Evolutionary conservation across 2,888 invertebrate species (phyloP), one percentile per base, ranked within the genome.

Genomic region (Blomia tropicalis): DNA sequence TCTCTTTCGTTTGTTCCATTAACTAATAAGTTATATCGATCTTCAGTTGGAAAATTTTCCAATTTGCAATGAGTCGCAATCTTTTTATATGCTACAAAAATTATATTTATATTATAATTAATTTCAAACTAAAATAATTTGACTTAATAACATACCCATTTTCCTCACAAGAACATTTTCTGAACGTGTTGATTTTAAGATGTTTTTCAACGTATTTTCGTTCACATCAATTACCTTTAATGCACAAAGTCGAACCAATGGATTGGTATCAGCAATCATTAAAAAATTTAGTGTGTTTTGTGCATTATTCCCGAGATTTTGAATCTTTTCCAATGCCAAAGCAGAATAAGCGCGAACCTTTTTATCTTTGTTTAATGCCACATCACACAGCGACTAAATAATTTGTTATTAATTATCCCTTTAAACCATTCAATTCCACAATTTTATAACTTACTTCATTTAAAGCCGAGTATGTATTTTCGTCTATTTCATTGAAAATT

Each of bases 341-440:
- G 87, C 83, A 0, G 89, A 89, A 69, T 88, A 83, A 36, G 83
- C 81, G 23, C 90, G 79, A 2, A 91, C 84, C 58, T 81, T 80
- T 1, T 84, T 79, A 51, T 84, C 81, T 7, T 81, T 79, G 71
- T 90, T 90, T 25, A 19, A 32, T 4, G 19, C 30, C 14, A 51
- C 31, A 30, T 59, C 23, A 22, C 41, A 7, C 2, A 61, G 5
- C 22, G 23, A 7, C 51, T 47, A 47, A 27, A 25, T 11, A 47
- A 47, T 22, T 11, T 47, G 7, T 14, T 14, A 47, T 25, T 25
- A 14, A 47, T 47, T 47, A 47, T 11, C 22, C 7, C 7, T 27
- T 27, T 47, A 27, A 14, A 47, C 22, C 17, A 36, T 19, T 47
- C 7, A 11, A n/a, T n/a, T n/a, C n/a, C n/a, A n/a, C n/a, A n/a